Evolutionary conservation across 2,888 invertebrate genomes (phyloP).

Genomic region (Sialis fuliginosa): DNA sequence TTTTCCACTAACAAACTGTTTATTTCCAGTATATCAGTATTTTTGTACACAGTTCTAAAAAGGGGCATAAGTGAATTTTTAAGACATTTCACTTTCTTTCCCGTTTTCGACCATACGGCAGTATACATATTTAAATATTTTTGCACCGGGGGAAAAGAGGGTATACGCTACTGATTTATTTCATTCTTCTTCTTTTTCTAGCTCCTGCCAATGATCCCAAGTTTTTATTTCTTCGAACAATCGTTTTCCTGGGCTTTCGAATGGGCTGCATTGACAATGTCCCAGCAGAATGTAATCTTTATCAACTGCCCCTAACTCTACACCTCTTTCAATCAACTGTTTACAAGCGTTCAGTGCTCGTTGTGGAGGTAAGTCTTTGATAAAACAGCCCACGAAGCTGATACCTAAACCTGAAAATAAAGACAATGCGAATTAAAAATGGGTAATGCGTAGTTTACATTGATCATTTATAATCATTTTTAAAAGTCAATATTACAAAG

Average conservation of each 20-base stretch:
- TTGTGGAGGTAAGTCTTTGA: constrained; percentile 25
- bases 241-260: constrained; percentile 31
- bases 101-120: too few species aligned
- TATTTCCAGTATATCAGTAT: too few species aligned
- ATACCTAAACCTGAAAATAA: constrained; percentile 20
- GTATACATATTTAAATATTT: too few species aligned
- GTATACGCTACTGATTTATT: not conserved
- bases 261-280: constrained; percentile 31
- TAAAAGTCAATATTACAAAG: too few species aligned
- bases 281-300: constrained; percentile 29
- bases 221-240: constrained; percentile 32
- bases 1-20: too few species aligned
- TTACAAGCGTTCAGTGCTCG: constrained; percentile 26
- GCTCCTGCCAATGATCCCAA: constrained; percentile 29
- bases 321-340: constrained; percentile 26
- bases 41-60: too few species aligned
- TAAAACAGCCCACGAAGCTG: constrained; percentile 32
- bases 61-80: too few species aligned
- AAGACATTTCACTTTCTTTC: too few species aligned
- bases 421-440: too few species aligned
- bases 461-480: too few species aligned
- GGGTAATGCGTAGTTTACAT: too few species aligned
- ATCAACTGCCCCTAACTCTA: constrained; percentile 26
- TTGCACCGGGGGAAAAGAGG: too few species aligned
- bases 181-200: constrained; percentile 2